A percentile compares a stretch with the other conserved stretches of the same genome.
These are phyloP conservation scores for Oryzias woworae DNA, from an alignment of 2,113 vertebrate genomes.

Conservation along the genomic window DNA sequence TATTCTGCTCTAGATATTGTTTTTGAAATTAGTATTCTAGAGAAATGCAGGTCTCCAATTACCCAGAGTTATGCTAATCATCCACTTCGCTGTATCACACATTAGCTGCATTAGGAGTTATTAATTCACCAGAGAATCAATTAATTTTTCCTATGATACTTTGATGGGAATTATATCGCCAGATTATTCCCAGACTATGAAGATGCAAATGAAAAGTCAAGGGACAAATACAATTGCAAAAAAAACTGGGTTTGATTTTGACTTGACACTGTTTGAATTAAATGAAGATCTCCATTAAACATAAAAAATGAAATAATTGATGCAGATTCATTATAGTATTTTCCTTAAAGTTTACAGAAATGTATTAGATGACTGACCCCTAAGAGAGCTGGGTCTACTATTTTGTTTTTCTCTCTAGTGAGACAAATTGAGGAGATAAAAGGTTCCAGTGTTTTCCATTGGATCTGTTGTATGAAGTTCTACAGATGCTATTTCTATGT, in stretches of 20 bases:
- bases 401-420: neutral
- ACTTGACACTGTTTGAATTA: no score
- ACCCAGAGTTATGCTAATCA: constrained; percentile 56
- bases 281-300: no score
- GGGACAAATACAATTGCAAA: no score
- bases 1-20: constrained; percentile 37
- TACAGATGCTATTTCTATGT: neutral
- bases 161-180: constrained; percentile 11
- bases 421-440: neutral
- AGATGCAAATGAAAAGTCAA: neutral
- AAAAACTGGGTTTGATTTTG: no score
- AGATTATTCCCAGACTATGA: neutral
- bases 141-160: constrained; percentile 28
- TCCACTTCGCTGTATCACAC: constrained; percentile 50
- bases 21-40: constrained; percentile 47
- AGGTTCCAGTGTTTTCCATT: neutral
- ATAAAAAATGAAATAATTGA: no score
- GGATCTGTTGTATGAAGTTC: neutral
- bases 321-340: neutral
- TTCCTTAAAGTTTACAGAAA: neutral
- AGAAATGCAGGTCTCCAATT: constrained; percentile 35
- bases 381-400: neutral
- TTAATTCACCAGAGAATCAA: constrained; percentile 34
- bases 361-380: neutral
- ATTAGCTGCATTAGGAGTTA: constrained; percentile 46